Evolutionary conservation across 2,113 vertebrate species (phyloP), one percentile per base, ranked within the genome.

Genomic region (Lethenteron camtschaticum): DNA sequence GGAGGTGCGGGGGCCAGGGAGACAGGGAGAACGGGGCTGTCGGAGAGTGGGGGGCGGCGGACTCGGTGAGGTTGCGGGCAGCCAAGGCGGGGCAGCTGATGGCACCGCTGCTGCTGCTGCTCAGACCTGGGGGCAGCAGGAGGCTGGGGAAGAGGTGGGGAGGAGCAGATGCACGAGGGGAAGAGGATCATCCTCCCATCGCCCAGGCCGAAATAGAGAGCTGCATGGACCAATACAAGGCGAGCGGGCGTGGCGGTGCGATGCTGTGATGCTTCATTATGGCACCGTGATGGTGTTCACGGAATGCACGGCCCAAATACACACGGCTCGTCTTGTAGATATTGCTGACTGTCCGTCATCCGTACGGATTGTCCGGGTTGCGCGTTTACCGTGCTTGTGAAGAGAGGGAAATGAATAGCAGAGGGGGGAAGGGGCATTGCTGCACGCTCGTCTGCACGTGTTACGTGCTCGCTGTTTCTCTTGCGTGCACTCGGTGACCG

Each of bases 181-280:
- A 96, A 90, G 0, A 95, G 92, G 91, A 95, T 96, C 0, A 87
- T 95, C 77, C 92, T 90, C 0, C 91, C 94, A 0, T 96, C 56
- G 86, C 90, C 2, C 90, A 96, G 79, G 94, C 90, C 0, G 94
- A 97, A 80, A 82, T 95, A 41, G 94, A 97, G 79, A 96, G 90
- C 83, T 95, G 91, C 77, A 96, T 96, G 91, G 87, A 86, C 80
- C 88, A 84, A 13, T 92, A 92, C 0, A 82, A 87, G 83, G 94
- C 94, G 75, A 81, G 81, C 0, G 7, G 12, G 20, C n/a, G 11
- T 63, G 4, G 18, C 11, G 2, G 41, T 41, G 41, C 41, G 41
- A 41, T 41, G 41, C 41, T 41, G 41, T 7, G 41, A 41, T 41
- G 41, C 41, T 41, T 7, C 41, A 41, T 41, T 6, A 41, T 41